Evolutionary conservation across 2,113 vertebrate genomes (phyloP), one percentile per base, ranked within the genome.

Genomic region (Egretta garzetta): DNA sequence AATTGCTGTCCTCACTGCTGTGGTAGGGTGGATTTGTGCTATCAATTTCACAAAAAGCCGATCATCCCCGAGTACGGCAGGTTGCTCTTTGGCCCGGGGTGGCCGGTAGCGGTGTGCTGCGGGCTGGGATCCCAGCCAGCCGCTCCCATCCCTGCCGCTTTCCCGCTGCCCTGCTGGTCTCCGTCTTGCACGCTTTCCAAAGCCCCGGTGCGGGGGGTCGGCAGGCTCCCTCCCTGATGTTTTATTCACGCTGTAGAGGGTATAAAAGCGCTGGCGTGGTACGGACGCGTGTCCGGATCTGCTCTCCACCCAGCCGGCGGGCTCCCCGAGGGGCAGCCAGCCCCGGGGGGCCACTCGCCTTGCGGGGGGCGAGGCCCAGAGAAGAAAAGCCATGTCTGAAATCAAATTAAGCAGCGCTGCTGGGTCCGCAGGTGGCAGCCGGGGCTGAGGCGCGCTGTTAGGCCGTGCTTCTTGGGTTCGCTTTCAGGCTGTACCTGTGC

Each of bases 111-210:
- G 1, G 8, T 4, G 52, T 43, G 79, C 73, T 30, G 55, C 32
- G 17, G 66, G 10, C 27, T 22, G 39, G 23, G 32, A 52, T 23
- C 66, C 26, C 17, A n/a, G 23, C 62, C 22, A 26, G 28, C 27
- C 3, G 10, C 33, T 64, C 12, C 27, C 0, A 5, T 5, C 59
- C 11, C 2, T 4, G 6, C 4, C 4, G 3, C 22, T 8, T 30
- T 7, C 13, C 5, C 62, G 62, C 60, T 6, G 0, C 0, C 1
- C 41, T 2, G 3, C n/a, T 0, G 1, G 3, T 28, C 20, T 63
- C 41, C 14, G 4, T 27, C 47, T 52, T 1, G 1, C 18, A 1
- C 3, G 33, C 60, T 71, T n/a, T 27, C 23, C 67, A 3, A 4
- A 58, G 47, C 22, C 27, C 15, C 3, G 1, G 0, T 0, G 17